A percentile compares a stretch with the other conserved stretches of the same genome.
These are phyloP conservation scores for Scaptodrosophila lebanonensis DNA, from an alignment of 1,140 invertebrate species.

Conservation along the genomic window DNA sequence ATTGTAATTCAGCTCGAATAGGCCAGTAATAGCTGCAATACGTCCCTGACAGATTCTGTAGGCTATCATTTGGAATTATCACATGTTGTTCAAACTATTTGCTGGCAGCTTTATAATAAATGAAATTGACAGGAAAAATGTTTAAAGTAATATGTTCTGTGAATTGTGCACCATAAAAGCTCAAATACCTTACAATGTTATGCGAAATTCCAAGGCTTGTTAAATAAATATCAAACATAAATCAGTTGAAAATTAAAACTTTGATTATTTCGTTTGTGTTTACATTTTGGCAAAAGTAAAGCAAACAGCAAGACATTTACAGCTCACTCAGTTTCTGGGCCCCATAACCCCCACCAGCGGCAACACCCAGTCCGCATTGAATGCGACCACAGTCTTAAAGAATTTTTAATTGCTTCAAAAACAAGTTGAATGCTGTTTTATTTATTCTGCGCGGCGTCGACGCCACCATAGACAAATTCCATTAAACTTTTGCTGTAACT, in stretches of 20 bases:
- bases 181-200: conserved; percentile 27
- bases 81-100: too few relatives aligned
- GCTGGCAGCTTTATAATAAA: too few relatives aligned
- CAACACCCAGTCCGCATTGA: conserved; percentile 13
- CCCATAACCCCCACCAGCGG: neutral
- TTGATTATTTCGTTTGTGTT: conserved; percentile 43
- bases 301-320: conserved; percentile 13
- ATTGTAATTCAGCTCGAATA: too few relatives aligned
- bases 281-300: conserved; percentile 35
- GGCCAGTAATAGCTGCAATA: too few relatives aligned
- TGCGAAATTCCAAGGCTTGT: neutral
- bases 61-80: too few relatives aligned
- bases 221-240: conserved; percentile 35
- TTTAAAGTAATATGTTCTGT: too few relatives aligned
- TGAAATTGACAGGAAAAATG: too few relatives aligned
- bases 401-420: conserved; percentile 75
- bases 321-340: neutral
- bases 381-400: conserved; percentile 54
- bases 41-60: too few relatives aligned
- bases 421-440: conserved; percentile 74
- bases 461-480: conserved; percentile 69
- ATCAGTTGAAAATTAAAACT: conserved; percentile 50
- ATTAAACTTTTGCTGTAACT: conserved; percentile 75
- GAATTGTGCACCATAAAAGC: too few relatives aligned
- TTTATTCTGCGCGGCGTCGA: conserved; percentile 60